phyloP scores from a whole-genome alignment of 2,113 vertebrate genomes.

The Pipra filicauda region DNA sequence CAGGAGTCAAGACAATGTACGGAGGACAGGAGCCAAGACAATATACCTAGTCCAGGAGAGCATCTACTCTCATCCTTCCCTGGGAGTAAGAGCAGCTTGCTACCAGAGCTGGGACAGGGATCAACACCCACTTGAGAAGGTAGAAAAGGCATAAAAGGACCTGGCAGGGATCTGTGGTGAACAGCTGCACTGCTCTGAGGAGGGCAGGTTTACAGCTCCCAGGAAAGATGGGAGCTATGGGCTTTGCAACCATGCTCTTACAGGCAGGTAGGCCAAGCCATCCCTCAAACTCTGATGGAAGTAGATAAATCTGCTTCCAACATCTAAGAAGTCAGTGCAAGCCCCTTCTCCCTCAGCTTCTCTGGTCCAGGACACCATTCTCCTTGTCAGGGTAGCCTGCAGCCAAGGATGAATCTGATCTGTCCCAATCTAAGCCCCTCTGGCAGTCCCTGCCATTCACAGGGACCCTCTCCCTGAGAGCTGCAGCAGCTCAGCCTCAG shows the following conservation, averaged over 20 bases:
- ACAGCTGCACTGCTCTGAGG: neutral
- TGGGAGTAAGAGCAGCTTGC: neutral
- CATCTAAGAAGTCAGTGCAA: neutral
- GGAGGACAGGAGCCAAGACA: neutral
- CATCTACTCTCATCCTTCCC: neutral
- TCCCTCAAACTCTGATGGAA: neutral
- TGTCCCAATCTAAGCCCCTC: neutral
- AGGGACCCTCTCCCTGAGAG: neutral
- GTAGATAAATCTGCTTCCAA: neutral
- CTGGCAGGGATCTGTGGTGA: neutral
- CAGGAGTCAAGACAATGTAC: rapidly evolving
- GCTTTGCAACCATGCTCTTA: neutral
- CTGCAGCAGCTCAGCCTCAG: neutral
- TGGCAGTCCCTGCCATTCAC: neutral
- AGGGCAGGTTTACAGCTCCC: neutral
- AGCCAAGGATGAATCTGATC: neutral
- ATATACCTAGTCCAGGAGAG: rapidly evolving
- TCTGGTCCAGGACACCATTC: neutral
- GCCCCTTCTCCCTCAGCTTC: neutral
- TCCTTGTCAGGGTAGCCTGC: neutral
- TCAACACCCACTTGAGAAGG: neutral
- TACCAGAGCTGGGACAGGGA: neutral
- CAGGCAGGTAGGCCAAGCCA: neutral
- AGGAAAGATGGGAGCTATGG: neutral
- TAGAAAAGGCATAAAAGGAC: neutral